Conservation (phyloP, 1,140 invertebrate genomes). For the Zaprionus ghesquierei region DNA sequence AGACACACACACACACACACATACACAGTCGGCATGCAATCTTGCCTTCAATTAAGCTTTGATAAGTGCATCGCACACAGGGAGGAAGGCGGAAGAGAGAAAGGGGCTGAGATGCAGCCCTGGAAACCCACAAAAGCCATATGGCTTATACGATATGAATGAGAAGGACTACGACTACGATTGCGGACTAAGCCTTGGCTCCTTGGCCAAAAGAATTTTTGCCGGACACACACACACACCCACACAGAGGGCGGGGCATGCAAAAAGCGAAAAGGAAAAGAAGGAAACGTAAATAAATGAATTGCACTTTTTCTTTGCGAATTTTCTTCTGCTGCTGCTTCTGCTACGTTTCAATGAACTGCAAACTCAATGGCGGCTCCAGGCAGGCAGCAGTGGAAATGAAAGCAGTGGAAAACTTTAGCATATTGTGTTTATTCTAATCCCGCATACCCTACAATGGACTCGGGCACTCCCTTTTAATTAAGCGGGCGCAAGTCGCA, state of each 20-base stretch:
- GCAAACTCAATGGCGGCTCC: conserved; percentile 59
- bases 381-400: conserved; percentile 2
- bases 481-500: conserved; percentile 71
- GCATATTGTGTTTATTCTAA: conserved; percentile 78
- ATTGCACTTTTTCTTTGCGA: conserved; percentile 78
- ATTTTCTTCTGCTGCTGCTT: conserved; percentile 58
- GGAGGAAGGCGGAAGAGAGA: not conserved
- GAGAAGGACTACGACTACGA: conserved; percentile 30
- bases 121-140: conserved; percentile 60
- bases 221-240: too few species aligned
- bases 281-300: conserved; percentile 81
- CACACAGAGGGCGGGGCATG: too few species aligned
- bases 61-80: conserved; percentile 78
- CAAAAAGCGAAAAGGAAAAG: conserved; percentile 3
- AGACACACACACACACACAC: not conserved
- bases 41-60: conserved; percentile 82
- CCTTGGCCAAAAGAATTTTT: too few species aligned
- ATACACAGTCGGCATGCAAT: conserved; percentile 52
- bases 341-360: conserved; percentile 64
- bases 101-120: conserved; percentile 34
- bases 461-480: conserved; percentile 57
- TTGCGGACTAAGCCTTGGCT: conserved; percentile 42
- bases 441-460: conserved; percentile 46
- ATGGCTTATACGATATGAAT: conserved; percentile 60
- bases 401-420: conserved; percentile 58